phyloP scores from a whole-genome alignment of 2,113 vertebrate species.

The Albula glossodonta region DNA sequence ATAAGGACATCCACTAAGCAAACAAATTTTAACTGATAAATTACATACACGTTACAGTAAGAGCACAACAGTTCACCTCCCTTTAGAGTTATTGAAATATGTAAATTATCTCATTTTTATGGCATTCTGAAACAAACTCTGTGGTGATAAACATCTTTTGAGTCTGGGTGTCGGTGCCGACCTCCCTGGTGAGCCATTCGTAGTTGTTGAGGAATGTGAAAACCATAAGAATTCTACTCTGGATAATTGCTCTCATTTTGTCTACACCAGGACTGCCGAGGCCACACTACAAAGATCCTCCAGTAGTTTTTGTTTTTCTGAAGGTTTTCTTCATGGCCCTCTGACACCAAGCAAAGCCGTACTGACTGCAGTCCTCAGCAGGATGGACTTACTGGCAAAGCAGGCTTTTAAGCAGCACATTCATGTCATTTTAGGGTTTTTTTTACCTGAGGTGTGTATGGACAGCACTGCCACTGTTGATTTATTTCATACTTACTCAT shows the following conservation, averaged over 20 bases:
- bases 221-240: conserved; percentile 30
- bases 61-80: not conserved
- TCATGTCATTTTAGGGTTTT: not conserved
- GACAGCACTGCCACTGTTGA: not conserved
- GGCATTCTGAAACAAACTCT: not conserved
- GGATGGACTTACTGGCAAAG: not conserved
- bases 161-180: not conserved
- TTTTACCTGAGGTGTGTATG: not conserved
- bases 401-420: not conserved
- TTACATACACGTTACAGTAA: not conserved
- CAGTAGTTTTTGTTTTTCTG: conserved; percentile 14
- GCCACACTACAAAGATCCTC: conserved; percentile 42
- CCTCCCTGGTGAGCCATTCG: not conserved
- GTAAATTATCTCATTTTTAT: not conserved
- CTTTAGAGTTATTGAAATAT: not conserved
- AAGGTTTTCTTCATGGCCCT: not conserved
- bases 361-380: not conserved
- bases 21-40: not conserved
- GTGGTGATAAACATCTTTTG: not conserved
- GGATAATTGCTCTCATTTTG: conserved; percentile 46
- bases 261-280: conserved; percentile 49
- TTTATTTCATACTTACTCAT: not conserved
- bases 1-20: not conserved
- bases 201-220: conserved; percentile 31
- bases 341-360: not conserved